Percentiles rank a stretch among this genome's conserved stretches.
Evolutionary conservation across 2,797 vertebrate species (phyloP).

Genomic region (Squalus acanthias): DNA sequence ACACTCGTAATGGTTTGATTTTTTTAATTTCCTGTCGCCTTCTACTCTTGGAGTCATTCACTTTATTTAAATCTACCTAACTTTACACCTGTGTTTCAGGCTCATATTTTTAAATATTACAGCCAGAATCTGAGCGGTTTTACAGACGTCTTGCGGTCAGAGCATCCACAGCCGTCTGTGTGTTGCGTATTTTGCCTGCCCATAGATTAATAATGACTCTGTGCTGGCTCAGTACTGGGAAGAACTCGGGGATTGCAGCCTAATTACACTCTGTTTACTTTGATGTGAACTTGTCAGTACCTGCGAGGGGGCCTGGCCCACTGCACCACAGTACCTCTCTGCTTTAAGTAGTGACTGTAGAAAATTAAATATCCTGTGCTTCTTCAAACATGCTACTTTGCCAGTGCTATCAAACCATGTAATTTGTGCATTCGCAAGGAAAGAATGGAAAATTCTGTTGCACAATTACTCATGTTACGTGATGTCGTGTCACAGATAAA

Average conservation of each 20-base stretch:
- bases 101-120: not conserved
- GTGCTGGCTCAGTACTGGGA: not conserved
- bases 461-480: not conserved
- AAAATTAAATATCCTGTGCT: not conserved
- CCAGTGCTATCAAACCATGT: not conserved
- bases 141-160: not conserved
- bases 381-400: not conserved
- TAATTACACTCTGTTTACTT: constrained; percentile 20
- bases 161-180: not conserved
- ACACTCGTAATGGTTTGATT: not conserved
- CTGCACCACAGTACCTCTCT: not conserved
- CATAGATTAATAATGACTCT: not conserved
- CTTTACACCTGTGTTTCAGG: not conserved
- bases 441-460: not conserved
- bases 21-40: not conserved
- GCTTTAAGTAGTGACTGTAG: constrained; percentile 4
- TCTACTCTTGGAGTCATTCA: not conserved
- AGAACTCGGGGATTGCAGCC: not conserved
- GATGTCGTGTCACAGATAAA: not conserved
- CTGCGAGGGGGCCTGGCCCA: not conserved
- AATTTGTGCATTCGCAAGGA: not conserved
- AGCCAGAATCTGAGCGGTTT: not conserved
- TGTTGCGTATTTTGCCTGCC: not conserved
- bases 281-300: constrained; percentile 6
- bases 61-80: not conserved